Evolutionary conservation across 2,797 vertebrate species (phyloP).

Genomic region (Hoplostethus atlanticus): DNA sequence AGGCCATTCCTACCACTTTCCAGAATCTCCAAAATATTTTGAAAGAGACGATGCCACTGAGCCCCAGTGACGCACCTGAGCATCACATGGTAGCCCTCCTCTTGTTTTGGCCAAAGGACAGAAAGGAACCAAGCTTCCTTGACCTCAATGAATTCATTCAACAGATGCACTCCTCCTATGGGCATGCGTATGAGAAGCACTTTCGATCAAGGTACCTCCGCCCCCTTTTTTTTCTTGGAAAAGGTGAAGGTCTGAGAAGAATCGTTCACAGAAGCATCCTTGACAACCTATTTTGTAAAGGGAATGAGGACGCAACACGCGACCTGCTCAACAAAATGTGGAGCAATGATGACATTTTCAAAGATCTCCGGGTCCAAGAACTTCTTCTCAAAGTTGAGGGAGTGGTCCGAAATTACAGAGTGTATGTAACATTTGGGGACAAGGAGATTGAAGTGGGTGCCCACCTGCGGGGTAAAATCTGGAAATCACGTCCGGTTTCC

Average conservation of each 20-base stretch:
- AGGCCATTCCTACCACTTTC: too few relatives aligned
- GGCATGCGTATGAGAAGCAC: background rate
- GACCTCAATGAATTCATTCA: background rate
- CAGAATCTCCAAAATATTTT: too few relatives aligned
- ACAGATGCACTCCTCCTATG: background rate
- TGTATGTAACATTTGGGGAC: background rate
- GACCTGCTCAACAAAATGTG: background rate
- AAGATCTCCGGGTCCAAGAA: background rate
- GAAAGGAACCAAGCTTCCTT: too few relatives aligned
- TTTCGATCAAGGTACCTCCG: constrained; percentile 23
- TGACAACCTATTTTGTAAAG: accelerated
- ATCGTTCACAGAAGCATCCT: constrained; percentile 32
- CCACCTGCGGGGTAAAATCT: background rate
- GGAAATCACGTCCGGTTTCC: background rate
- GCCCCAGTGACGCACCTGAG: background rate
- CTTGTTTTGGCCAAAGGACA: background rate
- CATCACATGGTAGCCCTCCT: background rate
- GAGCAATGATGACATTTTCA: background rate
- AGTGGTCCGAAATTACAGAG: constrained; percentile 1
- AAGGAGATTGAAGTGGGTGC: background rate
- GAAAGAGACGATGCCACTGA: background rate
- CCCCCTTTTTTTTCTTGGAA: constrained; percentile 49
- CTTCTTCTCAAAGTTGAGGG: constrained; percentile 28
- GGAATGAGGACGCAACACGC: background rate
- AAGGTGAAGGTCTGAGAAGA: constrained; percentile 12